phyloP scores from a whole-genome alignment of 2,888 invertebrate species.

The Pegoplata infirma region DNA sequence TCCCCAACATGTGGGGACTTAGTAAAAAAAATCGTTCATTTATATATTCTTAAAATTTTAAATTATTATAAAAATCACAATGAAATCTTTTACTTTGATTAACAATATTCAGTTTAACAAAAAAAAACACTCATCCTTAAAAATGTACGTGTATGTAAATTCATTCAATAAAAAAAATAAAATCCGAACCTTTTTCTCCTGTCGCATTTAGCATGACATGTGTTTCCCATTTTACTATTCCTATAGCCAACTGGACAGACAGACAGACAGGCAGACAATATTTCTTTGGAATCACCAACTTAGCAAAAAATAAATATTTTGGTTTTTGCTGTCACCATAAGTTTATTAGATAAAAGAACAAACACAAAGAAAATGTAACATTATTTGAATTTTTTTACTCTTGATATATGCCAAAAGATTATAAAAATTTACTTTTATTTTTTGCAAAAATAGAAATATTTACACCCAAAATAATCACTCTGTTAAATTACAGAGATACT shows the following conservation, averaged over 20 bases:
- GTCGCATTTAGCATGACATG: constrained; percentile 4
- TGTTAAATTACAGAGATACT: too few species aligned
- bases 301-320: constrained; percentile 10
- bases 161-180: constrained; percentile 5
- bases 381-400: constrained; percentile 4
- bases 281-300: background rate
- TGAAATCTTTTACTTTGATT: constrained; percentile 4
- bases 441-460: too few species aligned
- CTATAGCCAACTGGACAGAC: background rate
- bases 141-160: background rate
- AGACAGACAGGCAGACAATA: too few species aligned
- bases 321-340: constrained; percentile 6
- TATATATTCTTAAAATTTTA: background rate
- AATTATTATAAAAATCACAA: background rate
- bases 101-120: background rate
- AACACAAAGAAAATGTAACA: background rate
- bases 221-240: constrained; percentile 10
- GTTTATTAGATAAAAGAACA: background rate
- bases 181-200: background rate
- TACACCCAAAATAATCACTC: too few species aligned
- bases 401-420: background rate
- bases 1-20: too few species aligned
- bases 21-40: too few species aligned
- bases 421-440: background rate
- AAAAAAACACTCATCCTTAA: background rate